These are phyloP conservation scores for Dysidea cf. avara DNA, from an alignment of 37 sponge, comb jelly and placozoan genomes.

Conservation along the genomic window DNA sequence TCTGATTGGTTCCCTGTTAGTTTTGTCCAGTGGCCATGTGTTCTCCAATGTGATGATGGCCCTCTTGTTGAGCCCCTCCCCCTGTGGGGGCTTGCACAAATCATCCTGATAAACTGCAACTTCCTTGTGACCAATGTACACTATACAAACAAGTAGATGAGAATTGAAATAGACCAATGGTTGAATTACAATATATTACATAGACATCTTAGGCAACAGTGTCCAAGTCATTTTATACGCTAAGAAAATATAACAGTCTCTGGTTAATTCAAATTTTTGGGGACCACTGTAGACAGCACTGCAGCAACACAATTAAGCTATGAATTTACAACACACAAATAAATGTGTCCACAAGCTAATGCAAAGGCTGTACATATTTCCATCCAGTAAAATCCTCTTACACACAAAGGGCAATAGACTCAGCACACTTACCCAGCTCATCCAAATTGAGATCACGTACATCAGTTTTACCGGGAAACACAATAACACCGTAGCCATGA, in stretches of 20 bases:
- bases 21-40: conserved; percentile 85
- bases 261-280: no score
- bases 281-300: no score
- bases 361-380: not conserved
- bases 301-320: not conserved
- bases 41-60: conserved; percentile 66
- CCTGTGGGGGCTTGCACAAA: conserved; percentile 58
- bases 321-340: not conserved
- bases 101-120: conserved; percentile 89
- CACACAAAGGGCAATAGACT: not conserved
- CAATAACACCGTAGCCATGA: conserved; percentile 57
- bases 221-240: no score
- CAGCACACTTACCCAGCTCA: conserved; percentile 58
- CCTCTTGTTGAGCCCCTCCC: conserved; percentile 81
- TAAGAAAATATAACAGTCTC: no score
- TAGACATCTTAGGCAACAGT: no score
- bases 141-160: conserved; percentile 28
- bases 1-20: conserved; percentile 70
- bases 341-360: not conserved
- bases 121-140: conserved; percentile 74
- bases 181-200: not conserved
- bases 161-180: not conserved
- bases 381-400: not conserved
- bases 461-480: conserved; percentile 67
- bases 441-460: conserved; percentile 82